phyloP scores from a whole-genome alignment of 2,797 vertebrate species.

The Aselliscus stoliczkanus region DNA sequence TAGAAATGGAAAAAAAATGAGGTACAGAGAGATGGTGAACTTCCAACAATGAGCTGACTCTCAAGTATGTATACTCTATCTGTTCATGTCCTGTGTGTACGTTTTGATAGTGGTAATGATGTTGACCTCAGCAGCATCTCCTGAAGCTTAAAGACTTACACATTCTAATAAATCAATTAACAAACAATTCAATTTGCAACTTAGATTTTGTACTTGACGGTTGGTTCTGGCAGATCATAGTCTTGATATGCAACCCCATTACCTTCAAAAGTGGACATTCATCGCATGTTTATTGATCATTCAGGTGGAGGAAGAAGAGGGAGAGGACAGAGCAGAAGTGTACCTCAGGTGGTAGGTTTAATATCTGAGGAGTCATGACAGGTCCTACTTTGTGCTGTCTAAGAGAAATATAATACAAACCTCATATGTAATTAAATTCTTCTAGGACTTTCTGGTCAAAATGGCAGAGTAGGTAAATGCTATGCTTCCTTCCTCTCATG shows the following conservation, averaged over 20 bases:
- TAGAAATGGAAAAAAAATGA: background rate
- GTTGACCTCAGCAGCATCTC: background rate
- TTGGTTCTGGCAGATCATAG: background rate
- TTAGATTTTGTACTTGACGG: background rate
- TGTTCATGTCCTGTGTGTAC: no score
- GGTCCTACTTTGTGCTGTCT: background rate
- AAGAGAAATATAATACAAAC: background rate
- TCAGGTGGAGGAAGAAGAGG: background rate
- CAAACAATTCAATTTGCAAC: background rate
- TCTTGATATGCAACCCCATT: background rate
- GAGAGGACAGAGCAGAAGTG: background rate
- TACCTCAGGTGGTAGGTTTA: background rate
- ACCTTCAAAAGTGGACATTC: background rate
- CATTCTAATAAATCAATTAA: background rate
- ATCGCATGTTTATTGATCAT: background rate
- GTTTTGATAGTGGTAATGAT: background rate
- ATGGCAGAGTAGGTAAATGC: no score
- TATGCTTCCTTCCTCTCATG: no score
- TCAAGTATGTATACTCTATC: fast-evolving
- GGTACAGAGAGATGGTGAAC: background rate
- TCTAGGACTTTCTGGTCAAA: no score
- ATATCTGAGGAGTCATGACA: background rate
- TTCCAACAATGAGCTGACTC: background rate
- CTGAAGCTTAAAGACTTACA: background rate
- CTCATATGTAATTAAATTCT: background rate